Percentiles rank a stretch among this genome's conserved stretches.
phyloP scores from a whole-genome alignment of 2,113 vertebrate species.

The Rhabdomys dilectus region DNA sequence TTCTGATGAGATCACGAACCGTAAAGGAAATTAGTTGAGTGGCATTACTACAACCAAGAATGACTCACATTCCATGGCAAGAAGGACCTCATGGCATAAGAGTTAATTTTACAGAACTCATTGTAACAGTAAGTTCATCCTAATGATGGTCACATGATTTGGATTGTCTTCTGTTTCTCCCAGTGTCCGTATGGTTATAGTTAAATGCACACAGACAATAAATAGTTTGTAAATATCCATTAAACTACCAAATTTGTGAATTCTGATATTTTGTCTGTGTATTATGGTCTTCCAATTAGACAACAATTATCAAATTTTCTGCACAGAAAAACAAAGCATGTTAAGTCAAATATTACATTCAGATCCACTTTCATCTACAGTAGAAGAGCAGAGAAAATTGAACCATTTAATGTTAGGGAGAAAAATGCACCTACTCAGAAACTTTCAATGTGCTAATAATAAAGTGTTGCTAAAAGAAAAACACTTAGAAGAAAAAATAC shows the following conservation, averaged over 20 bases:
- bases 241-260: not conserved
- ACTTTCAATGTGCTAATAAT: constrained; percentile 55
- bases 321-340: constrained; percentile 25
- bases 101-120: not conserved
- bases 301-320: constrained; percentile 13
- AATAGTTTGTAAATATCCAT: not conserved
- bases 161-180: not conserved
- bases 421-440: constrained; percentile 54
- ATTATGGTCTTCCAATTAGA: constrained; percentile 30
- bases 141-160: not conserved
- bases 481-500: constrained; percentile 64
- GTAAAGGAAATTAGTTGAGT: not conserved
- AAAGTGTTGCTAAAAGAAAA: constrained; percentile 70
- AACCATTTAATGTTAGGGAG: constrained; percentile 37
- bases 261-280: not conserved
- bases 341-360: constrained; percentile 4
- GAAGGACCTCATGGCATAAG: not conserved
- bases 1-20: not conserved
- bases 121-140: not conserved
- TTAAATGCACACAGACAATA: not conserved
- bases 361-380: not conserved
- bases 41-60: not conserved
- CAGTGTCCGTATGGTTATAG: not conserved
- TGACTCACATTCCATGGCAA: not conserved
- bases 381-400: not conserved